Evolutionary conservation across 2,888 invertebrate genomes (phyloP).

Genomic region (Enchytraeus crypticus): DNA sequence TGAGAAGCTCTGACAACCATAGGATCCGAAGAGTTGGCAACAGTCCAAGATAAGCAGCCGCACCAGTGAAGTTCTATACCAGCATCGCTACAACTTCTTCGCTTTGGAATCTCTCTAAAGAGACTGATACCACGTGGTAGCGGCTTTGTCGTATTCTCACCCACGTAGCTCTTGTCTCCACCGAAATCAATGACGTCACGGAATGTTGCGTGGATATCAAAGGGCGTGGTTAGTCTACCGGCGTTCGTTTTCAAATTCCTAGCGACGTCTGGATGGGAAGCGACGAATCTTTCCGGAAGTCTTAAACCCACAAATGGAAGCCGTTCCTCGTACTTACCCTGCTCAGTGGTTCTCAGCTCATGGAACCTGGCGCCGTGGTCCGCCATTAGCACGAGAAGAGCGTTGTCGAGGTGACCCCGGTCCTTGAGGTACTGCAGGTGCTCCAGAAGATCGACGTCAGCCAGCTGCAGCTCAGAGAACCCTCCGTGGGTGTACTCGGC

Average conservation of each 20-base stretch:
- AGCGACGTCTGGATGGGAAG: slow-evolving; percentile 52
- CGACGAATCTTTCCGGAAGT: slow-evolving; percentile 59
- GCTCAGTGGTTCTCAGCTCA: slow-evolving; percentile 70
- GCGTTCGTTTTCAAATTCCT: slow-evolving; percentile 58
- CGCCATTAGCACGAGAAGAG: slow-evolving; percentile 77
- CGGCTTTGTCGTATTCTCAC: not conserved
- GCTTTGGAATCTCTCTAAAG: slow-evolving; percentile 32
- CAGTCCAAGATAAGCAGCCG: slow-evolving; percentile 33
- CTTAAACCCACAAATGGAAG: slow-evolving; percentile 74
- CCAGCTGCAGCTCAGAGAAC: slow-evolving; percentile 66
- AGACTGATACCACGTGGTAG: slow-evolving; percentile 33
- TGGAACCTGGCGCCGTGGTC: slow-evolving; percentile 76
- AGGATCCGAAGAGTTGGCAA: not conserved
- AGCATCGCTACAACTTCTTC: slow-evolving; percentile 37
- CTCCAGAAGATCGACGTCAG: slow-evolving; percentile 62
- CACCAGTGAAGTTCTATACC: slow-evolving; percentile 41
- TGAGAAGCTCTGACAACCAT: slow-evolving; percentile 4
- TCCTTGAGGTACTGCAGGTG: slow-evolving; percentile 55
- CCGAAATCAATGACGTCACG: slow-evolving; percentile 59
- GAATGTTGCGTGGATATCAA: slow-evolving; percentile 76
- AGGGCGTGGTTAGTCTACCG: slow-evolving; percentile 69
- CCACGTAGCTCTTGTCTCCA: too few relatives aligned
- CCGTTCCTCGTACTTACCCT: slow-evolving; percentile 84
- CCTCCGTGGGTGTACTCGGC: slow-evolving; percentile 79
- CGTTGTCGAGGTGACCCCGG: slow-evolving; percentile 63